Base-by-base conservation (phyloP, 2,888 invertebrate genomes). In the Theristus sp. region DNA sequence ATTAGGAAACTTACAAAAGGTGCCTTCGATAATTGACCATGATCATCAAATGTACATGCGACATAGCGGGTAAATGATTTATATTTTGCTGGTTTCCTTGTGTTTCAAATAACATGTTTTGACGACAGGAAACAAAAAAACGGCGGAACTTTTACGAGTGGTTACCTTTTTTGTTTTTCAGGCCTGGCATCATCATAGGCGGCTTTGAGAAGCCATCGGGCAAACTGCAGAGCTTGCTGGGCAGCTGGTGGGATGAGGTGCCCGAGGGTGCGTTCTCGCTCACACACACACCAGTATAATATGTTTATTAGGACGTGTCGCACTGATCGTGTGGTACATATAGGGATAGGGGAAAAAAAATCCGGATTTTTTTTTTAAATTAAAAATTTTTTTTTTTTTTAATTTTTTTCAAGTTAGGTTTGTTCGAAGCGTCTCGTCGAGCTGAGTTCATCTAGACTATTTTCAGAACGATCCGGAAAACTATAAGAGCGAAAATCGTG, bases 31-130 rank as follows among this genome's bases (percentile, higher is more conserved):
- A 60, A 67, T 77, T 56, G 76, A 78, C 64, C 68, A 78, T 61
- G 77, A 77, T 63, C 74, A 73, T 2, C 75, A 76, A 1, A 77
- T 76, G 66, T 78, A 78, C 66, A 62, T 76, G 30, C 68, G 78
- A 3, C 71, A 73, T 63, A 75, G 75, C 64, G 64, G 73, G 56
- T 62, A 10, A 57, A 57, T 57, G 17, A 38, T 38, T 38, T 38
- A 17, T 38, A 38, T 13, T 13, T 13, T 38, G 38, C 17, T 13
- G 17, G 10, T 17, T 38, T 38, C 10, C 38, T 38, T 38, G 38
- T 38, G n/a, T n/a, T n/a, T 38, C 38, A 38, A 6, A 38, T 38
- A 13, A 13, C 17, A 38, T 38, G 6, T 38, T 38, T 17, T 38
- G 38, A 38, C 6, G 17, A 38, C 6, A 38, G 38, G 17, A 38